Evolutionary conservation across 2,113 vertebrate species (phyloP), one percentile per base, ranked within the genome.

Genomic region (Cromileptes altivelis): DNA sequence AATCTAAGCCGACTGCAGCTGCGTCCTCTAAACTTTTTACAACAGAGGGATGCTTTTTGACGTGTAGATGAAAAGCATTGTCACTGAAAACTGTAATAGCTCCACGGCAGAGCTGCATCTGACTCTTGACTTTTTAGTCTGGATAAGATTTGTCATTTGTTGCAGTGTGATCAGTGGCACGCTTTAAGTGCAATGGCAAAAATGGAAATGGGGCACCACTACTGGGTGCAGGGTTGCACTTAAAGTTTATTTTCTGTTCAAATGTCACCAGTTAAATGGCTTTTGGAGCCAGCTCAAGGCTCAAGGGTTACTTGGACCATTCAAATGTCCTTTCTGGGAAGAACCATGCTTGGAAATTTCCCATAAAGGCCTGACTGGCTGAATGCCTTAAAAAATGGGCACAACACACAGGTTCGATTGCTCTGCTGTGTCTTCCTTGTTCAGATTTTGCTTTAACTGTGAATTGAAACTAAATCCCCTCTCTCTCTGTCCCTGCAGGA

Each of bases 401-500:
- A 70, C 30, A 70, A 15, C 6, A 4, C 37, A 25, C 40, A 47
- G 11, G 10, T 60, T 2, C 45, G 3, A 8, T 18, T 53, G 49
- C 6, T 56, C 11, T 64, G n/a, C 33, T 15, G 13, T 67, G 4
- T 70, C 18, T 4, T 71, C 49, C 17, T 70, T 61, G 52, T 60
- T 55, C 37, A 52, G 21, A 18, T 27, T 30, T 74, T 18, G 6
- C 27, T 3, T 37, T 12, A 17, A 56, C 12, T 27, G 9, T 61
- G 15, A 75, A 64, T 25, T 56, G 8, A 70, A 81, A 62, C 23
- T 80, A 78, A 81, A 11, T 21, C 1, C 1, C 75, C 27, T 70
- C 10, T 83, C 17, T 78, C 37, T 81, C 17, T 77, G 49, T 42
- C 64, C 45, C 25, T 12, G 11, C 87, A 93, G 93, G 80, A 0